Percentiles rank a stretch among this genome's conserved stretches.
phyloP scores from a whole-genome alignment of 2,797 vertebrate genomes.

The Pyrrhura leucotis region DNA sequence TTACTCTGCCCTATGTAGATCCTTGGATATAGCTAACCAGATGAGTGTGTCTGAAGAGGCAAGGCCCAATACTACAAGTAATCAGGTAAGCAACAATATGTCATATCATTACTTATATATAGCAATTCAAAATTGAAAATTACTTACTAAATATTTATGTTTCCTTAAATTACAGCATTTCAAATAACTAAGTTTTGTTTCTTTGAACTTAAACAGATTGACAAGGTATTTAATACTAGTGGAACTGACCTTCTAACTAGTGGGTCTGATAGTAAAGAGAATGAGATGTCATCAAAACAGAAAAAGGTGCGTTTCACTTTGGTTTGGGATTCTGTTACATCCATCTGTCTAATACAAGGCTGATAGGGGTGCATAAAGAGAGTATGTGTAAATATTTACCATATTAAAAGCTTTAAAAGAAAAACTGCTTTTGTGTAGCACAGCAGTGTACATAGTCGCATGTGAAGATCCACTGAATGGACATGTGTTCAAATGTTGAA shows the following conservation, averaged over 20 bases:
- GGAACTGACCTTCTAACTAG: constrained; percentile 79
- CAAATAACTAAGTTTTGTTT: neutral
- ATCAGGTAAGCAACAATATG: constrained; percentile 81
- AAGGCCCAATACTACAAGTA: constrained; percentile 79
- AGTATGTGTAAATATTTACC: neutral
- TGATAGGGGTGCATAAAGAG: neutral
- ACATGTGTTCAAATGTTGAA: neutral
- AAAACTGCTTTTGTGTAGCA: neutral
- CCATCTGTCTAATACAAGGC: neutral
- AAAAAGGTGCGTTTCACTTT: constrained; percentile 82
- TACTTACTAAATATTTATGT: neutral
- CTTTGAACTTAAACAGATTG: constrained; percentile 82
- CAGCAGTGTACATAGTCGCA: neutral
- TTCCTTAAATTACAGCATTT: neutral
- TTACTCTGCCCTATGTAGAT: constrained; percentile 55
- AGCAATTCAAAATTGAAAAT: neutral
- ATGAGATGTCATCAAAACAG: constrained; percentile 82
- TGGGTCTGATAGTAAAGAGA: constrained; percentile 86
- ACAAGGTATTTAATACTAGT: constrained; percentile 85
- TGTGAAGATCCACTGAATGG: neutral
- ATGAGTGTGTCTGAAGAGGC: constrained; percentile 84
- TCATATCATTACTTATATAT: neutral
- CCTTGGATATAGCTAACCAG: constrained; percentile 88
- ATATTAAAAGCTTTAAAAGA: neutral
- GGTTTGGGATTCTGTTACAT: neutral